A percentile compares a stretch with the other conserved stretches of the same genome.
Conservation (phyloP, 2,113 vertebrate species). For the Mellivora capensis region DNA sequence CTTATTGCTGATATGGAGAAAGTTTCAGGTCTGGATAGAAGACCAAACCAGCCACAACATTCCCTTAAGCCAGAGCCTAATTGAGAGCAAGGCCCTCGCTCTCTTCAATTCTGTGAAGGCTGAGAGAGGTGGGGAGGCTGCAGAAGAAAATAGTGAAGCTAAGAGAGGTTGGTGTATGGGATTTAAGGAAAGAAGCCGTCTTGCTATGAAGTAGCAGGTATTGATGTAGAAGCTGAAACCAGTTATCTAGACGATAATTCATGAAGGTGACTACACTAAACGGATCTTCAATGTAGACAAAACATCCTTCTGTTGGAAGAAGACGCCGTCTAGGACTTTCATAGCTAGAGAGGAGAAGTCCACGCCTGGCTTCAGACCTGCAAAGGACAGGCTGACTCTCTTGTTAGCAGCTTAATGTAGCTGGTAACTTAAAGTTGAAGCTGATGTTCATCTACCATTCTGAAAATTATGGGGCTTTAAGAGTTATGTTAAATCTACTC, state of each 20-base stretch:
- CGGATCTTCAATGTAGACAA: not conserved
- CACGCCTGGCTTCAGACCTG: not conserved
- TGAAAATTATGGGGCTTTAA: not conserved
- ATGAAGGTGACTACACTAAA: not conserved
- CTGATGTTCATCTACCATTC: not conserved
- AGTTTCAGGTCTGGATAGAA: not conserved
- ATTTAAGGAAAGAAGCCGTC: not conserved
- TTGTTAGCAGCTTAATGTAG: not conserved
- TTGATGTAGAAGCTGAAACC: not conserved
- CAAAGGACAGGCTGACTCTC: not conserved
- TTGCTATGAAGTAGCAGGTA: not conserved
- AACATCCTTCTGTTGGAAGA: not conserved
- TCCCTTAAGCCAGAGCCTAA: not conserved
- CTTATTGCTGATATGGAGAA: not conserved
- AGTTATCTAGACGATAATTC: not conserved
- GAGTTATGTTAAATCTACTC: not conserved
- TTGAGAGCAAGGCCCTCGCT: not conserved
- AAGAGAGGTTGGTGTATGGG: not conserved
- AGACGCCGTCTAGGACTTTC: not conserved
- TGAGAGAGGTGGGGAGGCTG: not conserved
- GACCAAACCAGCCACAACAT: not conserved
- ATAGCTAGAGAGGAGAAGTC: not conserved
- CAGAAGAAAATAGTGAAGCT: not conserved
- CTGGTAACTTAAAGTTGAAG: not conserved
- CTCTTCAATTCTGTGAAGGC: not conserved